Evolutionary conservation across 2,888 invertebrate species (phyloP), one percentile per base, ranked within the genome.

Genomic region (Anaspis maculata): DNA sequence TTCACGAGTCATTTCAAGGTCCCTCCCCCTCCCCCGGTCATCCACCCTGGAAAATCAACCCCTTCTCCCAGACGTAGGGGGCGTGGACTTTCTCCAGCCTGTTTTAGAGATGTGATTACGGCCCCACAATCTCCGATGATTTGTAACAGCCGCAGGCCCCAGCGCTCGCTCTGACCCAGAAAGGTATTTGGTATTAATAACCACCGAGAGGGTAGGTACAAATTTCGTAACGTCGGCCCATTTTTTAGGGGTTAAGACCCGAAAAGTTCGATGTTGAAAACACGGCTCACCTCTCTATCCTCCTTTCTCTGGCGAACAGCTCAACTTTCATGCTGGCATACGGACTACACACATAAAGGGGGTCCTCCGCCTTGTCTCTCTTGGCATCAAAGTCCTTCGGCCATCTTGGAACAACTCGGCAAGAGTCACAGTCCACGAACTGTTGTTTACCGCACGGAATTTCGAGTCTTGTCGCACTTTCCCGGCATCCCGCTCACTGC

Each of bases 361-460:
- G 69, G 71, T 72, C 73, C 72, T 72, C n/a, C n/a, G n/a, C n/a
- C n/a, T n/a, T n/a, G n/a, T n/a, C n/a, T n/a, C n/a, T n/a, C n/a
- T n/a, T n/a, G n/a, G n/a, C n/a, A n/a, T 76, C 75, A 77, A 75
- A 73, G 73, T 71, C 73, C n/a, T n/a, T n/a, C 78, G 76, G 77
- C 77, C 78, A 79, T 79, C 75, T 78, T 78, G 78, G 28, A 35
- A 23, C 42, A 40, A 40, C 34, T 22, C 5, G 52, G 52, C n/a
- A n/a, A n/a, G n/a, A n/a, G n/a, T n/a, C n/a, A n/a, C n/a, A n/a
- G 49, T 35, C 46, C 29, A 7, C 46, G 42, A 48, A 48, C 49
- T 45, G 41, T 42, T 39, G 34, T 39, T 38, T 39, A 51, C 45
- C 43, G 39, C 52, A 45, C 43, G 40, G 37, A 37, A 42, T 49